These are phyloP conservation scores for Bubo blakistoni DNA, from an alignment of 2,113 vertebrate genomes.

Conservation along the genomic window DNA sequence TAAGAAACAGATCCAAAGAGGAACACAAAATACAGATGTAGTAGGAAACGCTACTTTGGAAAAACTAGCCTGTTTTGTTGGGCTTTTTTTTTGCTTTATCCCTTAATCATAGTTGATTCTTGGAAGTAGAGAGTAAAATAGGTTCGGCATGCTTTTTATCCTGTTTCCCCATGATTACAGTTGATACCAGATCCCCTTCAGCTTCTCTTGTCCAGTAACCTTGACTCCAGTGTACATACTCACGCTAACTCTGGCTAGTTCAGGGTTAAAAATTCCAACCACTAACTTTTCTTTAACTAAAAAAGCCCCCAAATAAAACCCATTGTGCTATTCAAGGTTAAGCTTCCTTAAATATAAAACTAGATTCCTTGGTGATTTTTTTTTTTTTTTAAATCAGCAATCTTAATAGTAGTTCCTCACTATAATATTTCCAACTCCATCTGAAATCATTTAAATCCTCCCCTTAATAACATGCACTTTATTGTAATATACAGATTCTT, in stretches of 20 bases:
- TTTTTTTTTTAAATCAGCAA: conserved; percentile 44
- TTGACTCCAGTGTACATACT: neutral
- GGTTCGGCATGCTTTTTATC: neutral
- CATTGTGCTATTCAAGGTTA: conserved; percentile 67
- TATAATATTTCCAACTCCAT: conserved; percentile 62
- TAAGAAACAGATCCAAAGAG: neutral
- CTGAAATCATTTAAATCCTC: conserved; percentile 70
- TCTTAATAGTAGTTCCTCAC: conserved; percentile 59
- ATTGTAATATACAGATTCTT: conserved; percentile 66
- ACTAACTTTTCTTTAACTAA: conserved; percentile 65
- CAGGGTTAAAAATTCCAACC: conserved; percentile 66
- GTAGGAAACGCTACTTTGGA: neutral
- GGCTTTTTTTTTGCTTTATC: neutral
- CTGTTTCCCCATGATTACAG: conserved; percentile 7
- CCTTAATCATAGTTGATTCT: neutral
- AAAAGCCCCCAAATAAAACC: conserved; percentile 55
- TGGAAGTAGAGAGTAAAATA: neutral
- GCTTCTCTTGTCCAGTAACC: neutral
- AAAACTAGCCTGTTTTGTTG: neutral
- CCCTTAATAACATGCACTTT: conserved; percentile 67
- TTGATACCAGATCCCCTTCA: neutral
- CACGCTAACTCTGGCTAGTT: neutral
- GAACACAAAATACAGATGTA: neutral
- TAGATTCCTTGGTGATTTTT: conserved; percentile 49
- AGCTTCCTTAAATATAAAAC: conserved; percentile 70